Percentiles rank a stretch among this genome's conserved stretches.
Conservation (phyloP, 2,888 invertebrate species). For the Deilephila porcellus region DNA sequence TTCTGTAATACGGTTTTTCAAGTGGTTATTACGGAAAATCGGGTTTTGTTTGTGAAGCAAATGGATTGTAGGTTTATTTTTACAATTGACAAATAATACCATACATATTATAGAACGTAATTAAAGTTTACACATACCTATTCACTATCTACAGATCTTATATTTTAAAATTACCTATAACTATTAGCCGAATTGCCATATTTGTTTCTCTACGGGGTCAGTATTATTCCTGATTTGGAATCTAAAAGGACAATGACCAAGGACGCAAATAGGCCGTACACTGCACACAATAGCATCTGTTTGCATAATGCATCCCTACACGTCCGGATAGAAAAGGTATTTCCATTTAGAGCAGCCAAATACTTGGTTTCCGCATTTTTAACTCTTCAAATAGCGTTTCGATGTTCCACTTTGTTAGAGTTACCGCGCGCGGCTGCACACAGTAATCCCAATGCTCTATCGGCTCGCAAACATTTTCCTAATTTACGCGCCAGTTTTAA, state of each 20-base stretch:
- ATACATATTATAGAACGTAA: too few relatives aligned
- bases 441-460: conserved; percentile 52
- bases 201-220: too few relatives aligned
- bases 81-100: too few relatives aligned
- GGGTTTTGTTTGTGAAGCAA: too few relatives aligned
- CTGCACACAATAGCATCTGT: not conserved
- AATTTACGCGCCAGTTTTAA: conserved; percentile 29
- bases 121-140: too few relatives aligned
- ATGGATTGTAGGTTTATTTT: too few relatives aligned
- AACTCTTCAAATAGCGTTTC: conserved; percentile 66
- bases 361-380: conserved; percentile 56
- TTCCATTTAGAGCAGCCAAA: conserved; percentile 41
- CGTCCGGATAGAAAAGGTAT: conserved; percentile 35
- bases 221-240: too few relatives aligned
- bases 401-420: conserved; percentile 62
- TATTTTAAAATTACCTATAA: too few relatives aligned
- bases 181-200: too few relatives aligned
- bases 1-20: not conserved
- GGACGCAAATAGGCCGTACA: not conserved
- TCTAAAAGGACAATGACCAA: too few relatives aligned
- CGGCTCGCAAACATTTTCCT: conserved; percentile 29
- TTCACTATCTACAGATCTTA: too few relatives aligned
- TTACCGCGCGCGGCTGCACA: conserved; percentile 51
- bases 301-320: not conserved
- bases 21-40: not conserved